Evolutionary conservation across 2,888 invertebrate species (phyloP), one percentile per base, ranked within the genome.

Genomic region (Amphimallon solstitiale): DNA sequence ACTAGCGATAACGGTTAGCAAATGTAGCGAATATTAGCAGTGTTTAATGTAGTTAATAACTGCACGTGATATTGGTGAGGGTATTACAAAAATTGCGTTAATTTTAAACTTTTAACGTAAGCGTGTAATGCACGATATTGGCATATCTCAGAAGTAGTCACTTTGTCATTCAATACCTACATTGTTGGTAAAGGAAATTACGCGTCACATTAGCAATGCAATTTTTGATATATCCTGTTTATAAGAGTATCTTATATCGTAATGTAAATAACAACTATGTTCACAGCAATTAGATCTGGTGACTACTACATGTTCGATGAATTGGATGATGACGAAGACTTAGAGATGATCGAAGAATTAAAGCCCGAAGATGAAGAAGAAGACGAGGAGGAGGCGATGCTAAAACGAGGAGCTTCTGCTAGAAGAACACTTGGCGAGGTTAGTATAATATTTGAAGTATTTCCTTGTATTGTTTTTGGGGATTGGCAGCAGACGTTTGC

Each of bases 251-350:
- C n/a, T 37, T 51, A 14, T 51, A 37, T 34, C 34, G 6, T 5
- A 6, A 34, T 34, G 9, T 34, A 14, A 5, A n/a, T 40, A n/a
- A 1, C 9, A 45, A 9, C 19, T n/a, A 7, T 19, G 19, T 38
- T 67, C 51, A 80, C 85, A 99, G 99, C 98, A 59, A 92, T 98
- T 66, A 91, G 98, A 59, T 97, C 97, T 67, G 99, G 98, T 14
- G 99, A 99, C 84, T 98, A 99, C 85, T 98, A 97, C 85, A 97
- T 99, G 96, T 99, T 99, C 85, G 97, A 98, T 78, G 97, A 97
- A 73, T 88, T 93, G 78, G 92, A 92, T 76, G 92, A 93, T 73
- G 92, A 92, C 66, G 92, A 92, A 43, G 87, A 92, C 70, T 78
- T 89, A 71, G 91, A 90, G 71, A 75, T 90, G 75, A 84, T 85